Evolutionary conservation across 2,888 invertebrate genomes (phyloP), one percentile per base, ranked within the genome.

Genomic region (Zeuzera pyrina): DNA sequence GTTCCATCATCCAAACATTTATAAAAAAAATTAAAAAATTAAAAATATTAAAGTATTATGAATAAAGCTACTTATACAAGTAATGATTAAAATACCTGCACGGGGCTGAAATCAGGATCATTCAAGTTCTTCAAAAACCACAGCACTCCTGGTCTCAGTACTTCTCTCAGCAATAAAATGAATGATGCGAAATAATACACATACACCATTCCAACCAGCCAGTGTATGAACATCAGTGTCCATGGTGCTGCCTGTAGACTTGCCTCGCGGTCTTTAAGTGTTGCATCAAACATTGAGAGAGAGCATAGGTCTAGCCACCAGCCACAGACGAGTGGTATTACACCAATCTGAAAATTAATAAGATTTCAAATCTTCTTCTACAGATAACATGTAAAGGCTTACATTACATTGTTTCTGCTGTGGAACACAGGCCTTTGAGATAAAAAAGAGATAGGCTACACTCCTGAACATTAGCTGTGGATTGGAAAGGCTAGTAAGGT

Each of bases 261-360:
- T 0, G 89, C 87, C 64, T 96, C 92, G 22, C 98, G 88, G 59
- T 95, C 95, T 61, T 91, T 91, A 0, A 96, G 85, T 0, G 92
- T 93, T 1, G 95, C 94, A 61, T 95, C 95, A 50, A 95, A 94
- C 87, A 96, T 89, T 0, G 94, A 90, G 47, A 99, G 77, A 0
- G 98, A 98, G 64, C 99, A 99, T 35, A 99, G 93, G 63, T 99
- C 99, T 37, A 99, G 83, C 98, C 99, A 99, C 96, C 98, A 98
- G 5, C 99, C 99, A 58, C 98, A 98, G 11, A 98, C 91, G 3
- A 98, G 79, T 0, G 99, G 99, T 50, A 99, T 89, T 1, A 98
- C 92, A 2, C 98, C 98, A 39, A 99, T 96, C 83, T 83, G 58
- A 23, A 46, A 46, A 12, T n/a, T n/a, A n/a, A n/a, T n/a, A n/a